phyloP scores from a whole-genome alignment of 2,888 invertebrate genomes.

The Smittia aterrima region DNA sequence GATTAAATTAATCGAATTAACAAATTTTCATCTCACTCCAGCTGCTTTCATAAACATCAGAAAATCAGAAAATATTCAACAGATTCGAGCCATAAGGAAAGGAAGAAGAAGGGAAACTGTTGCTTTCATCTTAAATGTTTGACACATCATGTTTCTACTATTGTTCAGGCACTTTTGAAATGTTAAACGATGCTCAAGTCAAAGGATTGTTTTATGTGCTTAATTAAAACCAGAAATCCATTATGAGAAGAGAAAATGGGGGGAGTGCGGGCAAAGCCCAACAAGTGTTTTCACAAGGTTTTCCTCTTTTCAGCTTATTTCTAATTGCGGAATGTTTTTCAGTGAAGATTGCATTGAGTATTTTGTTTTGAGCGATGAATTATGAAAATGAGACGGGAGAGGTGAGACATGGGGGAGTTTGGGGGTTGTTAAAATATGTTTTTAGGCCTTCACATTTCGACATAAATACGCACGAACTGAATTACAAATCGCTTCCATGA shows the following conservation, averaged over 20 bases:
- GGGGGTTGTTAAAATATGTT: not conserved
- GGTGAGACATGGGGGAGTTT: not conserved
- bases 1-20: too few species aligned
- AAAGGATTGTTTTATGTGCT: not conserved
- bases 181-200: not conserved
- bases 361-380: not conserved
- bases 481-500: conserved; percentile 40
- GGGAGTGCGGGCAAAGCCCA: too few species aligned
- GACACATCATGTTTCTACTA: conserved; percentile 10
- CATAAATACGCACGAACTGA: conserved; percentile 51
- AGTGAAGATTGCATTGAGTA: not conserved
- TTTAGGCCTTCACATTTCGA: conserved; percentile 47
- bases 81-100: too few species aligned
- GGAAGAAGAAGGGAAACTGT: not conserved
- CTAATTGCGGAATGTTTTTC: not conserved
- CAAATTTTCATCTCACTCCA: too few species aligned
- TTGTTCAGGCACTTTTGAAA: conserved; percentile 20
- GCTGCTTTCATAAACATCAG: too few species aligned
- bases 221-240: not conserved
- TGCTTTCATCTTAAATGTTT: not conserved
- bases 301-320: not conserved
- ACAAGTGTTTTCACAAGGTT: too few species aligned
- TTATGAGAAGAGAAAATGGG: not conserved
- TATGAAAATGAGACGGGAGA: not conserved
- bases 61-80: too few species aligned